A percentile compares a stretch with the other conserved stretches of the same genome.
Conservation (phyloP, 2,797 vertebrate species). For the Danio albolineatus region DNA sequence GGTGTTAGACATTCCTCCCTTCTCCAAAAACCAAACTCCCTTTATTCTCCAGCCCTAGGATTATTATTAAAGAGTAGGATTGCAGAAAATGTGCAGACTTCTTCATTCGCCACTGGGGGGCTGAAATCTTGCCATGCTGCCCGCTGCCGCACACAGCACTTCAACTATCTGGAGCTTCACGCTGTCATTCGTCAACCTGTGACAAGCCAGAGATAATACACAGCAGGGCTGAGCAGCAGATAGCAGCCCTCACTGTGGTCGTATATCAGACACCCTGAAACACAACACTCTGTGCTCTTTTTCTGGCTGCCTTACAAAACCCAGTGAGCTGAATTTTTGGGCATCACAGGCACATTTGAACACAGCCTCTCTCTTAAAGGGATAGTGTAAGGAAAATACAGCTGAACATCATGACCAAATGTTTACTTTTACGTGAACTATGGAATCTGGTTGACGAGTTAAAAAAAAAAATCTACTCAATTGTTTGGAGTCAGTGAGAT, state of each 20-base stretch:
- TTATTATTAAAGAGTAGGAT: conserved; percentile 5
- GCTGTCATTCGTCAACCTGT: conserved; percentile 75
- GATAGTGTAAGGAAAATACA: background rate
- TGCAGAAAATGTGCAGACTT: conserved; percentile 57
- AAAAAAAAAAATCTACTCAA: conserved; percentile 16
- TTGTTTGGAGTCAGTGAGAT: background rate
- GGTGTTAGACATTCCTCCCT: background rate
- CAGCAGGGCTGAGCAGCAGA: conserved; percentile 72
- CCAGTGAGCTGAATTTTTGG: background rate
- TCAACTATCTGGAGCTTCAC: conserved; percentile 60
- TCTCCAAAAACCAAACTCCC: background rate
- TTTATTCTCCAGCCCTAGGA: background rate
- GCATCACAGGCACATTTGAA: background rate
- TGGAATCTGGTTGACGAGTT: background rate
- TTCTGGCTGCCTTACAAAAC: background rate
- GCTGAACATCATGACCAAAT: background rate
- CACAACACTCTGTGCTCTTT: conserved; percentile 5
- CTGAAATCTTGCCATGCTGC: conserved; percentile 50
- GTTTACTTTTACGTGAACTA: background rate
- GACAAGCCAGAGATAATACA: conserved; percentile 76
- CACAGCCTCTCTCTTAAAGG: background rate
- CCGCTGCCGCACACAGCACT: conserved; percentile 36
- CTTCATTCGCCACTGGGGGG: conserved; percentile 72
- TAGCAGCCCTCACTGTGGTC: conserved; percentile 68
- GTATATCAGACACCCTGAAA: conserved; percentile 68